Conservation (phyloP, 2,113 vertebrate species). For the Polyodon spathula region DNA sequence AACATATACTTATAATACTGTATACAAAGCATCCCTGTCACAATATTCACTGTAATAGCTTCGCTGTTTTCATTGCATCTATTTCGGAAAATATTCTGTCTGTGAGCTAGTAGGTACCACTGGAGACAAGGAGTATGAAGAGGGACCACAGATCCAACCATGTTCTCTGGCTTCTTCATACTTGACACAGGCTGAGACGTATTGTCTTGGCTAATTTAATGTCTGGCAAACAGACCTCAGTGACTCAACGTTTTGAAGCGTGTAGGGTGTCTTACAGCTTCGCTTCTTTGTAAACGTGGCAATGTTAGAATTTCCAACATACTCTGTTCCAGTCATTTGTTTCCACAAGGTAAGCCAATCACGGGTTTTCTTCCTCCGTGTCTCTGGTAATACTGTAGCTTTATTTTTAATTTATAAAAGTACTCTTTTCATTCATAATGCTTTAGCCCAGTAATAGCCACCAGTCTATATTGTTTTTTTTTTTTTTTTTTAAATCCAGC, state of each 20-base stretch:
- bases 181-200: conserved; percentile 10
- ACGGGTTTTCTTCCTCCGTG: no score
- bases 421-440: no score
- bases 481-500: no score
- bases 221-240: conserved; percentile 13
- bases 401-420: no score
- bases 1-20: conserved; percentile 30
- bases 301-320: not conserved
- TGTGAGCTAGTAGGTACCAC: conserved; percentile 30
- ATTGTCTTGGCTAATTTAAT: conserved; percentile 14
- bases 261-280: not conserved
- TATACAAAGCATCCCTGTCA: no score
- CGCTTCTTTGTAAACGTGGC: conserved; percentile 9
- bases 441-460: no score
- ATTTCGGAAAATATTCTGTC: conserved; percentile 47
- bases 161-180: conserved; percentile 14
- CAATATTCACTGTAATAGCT: conserved; percentile 26
- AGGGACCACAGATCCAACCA: conserved; percentile 50
- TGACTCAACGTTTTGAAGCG: conserved; percentile 1
- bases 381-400: no score
- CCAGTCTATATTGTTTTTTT: no score
- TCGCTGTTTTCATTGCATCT: conserved; percentile 57
- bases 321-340: no score
- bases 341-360: no score
- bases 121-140: conserved; percentile 34